These are phyloP conservation scores for Hydractinia echinata DNA, from an alignment of 30 jellyfish, hydroid and myxozoan genomes.

Conservation along the genomic window DNA sequence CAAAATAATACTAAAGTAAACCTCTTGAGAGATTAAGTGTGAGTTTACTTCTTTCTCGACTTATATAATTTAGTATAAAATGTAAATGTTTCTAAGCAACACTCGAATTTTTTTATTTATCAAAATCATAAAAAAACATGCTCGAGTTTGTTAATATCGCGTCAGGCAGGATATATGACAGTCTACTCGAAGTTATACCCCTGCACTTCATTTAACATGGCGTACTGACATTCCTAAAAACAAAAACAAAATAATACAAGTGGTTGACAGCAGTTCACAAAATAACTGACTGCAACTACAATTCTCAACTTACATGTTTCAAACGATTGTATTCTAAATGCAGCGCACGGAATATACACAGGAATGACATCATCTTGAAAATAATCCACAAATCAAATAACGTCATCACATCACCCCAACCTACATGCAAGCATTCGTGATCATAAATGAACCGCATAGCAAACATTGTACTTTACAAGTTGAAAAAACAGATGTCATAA, in stretches of 20 bases:
- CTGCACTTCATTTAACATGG: conserved; percentile 1
- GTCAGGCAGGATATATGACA: too few species aligned
- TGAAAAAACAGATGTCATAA: too few species aligned
- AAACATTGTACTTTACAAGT: too few species aligned
- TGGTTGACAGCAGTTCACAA: not conserved
- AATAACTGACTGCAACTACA: not conserved
- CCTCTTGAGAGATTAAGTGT: too few species aligned
- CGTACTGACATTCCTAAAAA: conserved; percentile 12
- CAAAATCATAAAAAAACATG: too few species aligned
- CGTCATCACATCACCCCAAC: not conserved
- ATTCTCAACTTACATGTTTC: not conserved
- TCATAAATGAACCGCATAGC: too few species aligned
- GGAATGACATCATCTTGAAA: not conserved
- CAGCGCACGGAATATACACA: not conserved
- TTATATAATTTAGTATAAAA: too few species aligned
- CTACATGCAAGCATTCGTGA: not conserved
- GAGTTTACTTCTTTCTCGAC: too few species aligned
- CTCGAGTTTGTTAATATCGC: too few species aligned
- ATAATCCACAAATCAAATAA: not conserved
- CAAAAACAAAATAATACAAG: not conserved
- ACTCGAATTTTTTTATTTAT: too few species aligned
- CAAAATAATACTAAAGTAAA: too few species aligned
- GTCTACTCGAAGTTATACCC: not conserved
- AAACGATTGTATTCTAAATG: conserved; percentile 7
- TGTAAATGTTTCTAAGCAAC: too few species aligned